Percentiles rank a stretch among this genome's conserved stretches.
These are phyloP conservation scores for Drosophila repleta DNA, from an alignment of 1,140 invertebrate genomes.

Conservation along the genomic window DNA sequence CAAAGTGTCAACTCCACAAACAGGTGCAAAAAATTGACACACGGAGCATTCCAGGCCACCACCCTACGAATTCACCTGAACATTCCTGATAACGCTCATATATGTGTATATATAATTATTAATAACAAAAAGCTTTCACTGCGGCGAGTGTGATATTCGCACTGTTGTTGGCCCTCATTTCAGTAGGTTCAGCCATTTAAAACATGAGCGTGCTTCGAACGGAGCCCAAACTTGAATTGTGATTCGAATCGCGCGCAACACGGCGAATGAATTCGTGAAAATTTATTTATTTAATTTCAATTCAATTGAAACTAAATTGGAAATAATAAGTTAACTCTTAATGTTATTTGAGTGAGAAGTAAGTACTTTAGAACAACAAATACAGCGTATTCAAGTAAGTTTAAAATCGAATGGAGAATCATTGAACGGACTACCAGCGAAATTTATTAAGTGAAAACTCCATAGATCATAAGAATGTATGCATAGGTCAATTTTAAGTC, in stretches of 20 bases:
- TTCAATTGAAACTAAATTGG: neutral
- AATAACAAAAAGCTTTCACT: slow-evolving; percentile 24
- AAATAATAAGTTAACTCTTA: neutral
- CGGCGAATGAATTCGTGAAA: slow-evolving; percentile 1
- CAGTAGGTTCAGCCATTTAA: slow-evolving; percentile 14
- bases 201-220: neutral
- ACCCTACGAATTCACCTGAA: slow-evolving; percentile 8
- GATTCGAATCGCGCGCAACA: slow-evolving; percentile 1
- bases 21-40: slow-evolving; percentile 25
- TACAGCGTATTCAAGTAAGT: too few species aligned
- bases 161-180: slow-evolving; percentile 1
- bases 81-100: slow-evolving; percentile 23
- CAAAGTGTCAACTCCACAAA: slow-evolving; percentile 17
- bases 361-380: neutral
- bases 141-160: neutral
- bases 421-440: too few species aligned
- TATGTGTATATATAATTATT: slow-evolving; percentile 19
- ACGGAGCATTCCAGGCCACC: neutral
- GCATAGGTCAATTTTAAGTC: too few species aligned
- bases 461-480: too few species aligned
- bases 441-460: too few species aligned
- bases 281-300: neutral
- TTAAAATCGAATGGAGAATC: too few species aligned
- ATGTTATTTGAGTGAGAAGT: slow-evolving; percentile 25
- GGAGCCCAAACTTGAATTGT: neutral